Percentiles rank a stretch among this genome's conserved stretches.
Evolutionary conservation across 53 echinoderm and acorn worm genomes (phyloP).

Genomic region (Pentamera pediparva): DNA sequence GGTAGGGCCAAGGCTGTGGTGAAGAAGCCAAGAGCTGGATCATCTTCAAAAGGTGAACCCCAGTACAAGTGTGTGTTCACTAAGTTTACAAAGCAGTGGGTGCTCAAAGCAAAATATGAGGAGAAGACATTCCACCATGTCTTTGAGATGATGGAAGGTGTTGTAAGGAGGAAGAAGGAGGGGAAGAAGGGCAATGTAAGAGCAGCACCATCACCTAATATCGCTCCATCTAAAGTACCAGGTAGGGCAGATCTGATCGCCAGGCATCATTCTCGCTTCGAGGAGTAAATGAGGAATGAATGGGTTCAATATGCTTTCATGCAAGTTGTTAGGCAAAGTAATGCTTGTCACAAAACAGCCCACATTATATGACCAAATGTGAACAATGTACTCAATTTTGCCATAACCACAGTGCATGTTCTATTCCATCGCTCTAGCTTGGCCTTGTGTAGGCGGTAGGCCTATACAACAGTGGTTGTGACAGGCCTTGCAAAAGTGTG

Average conservation of each 20-base stretch:
- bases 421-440: too few species aligned
- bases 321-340: too few species aligned
- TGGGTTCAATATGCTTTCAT: too few species aligned
- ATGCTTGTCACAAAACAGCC: too few species aligned
- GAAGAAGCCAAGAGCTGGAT: background rate
- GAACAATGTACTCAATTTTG: too few species aligned
- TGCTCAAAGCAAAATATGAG: constrained; percentile 24
- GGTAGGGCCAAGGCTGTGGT: constrained; percentile 4
- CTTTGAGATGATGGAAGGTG: constrained; percentile 13
- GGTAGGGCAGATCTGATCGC: background rate
- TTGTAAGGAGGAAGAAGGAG: background rate
- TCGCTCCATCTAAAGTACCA: background rate
- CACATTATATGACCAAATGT: too few species aligned
- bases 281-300: too few species aligned
- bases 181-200: background rate
- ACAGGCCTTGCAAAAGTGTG: too few species aligned
- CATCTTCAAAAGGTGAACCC: background rate
- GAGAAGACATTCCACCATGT: constrained; percentile 13
- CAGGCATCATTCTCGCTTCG: background rate
- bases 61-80: constrained; percentile 18
- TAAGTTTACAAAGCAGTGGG: constrained; percentile 18
- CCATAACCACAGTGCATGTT: too few species aligned
- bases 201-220: constrained; percentile 3
- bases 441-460: too few species aligned
- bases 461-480: too few species aligned